Evolutionary conservation across 2,888 invertebrate genomes (phyloP).

Genomic region (Troglohyphantes excavatus): DNA sequence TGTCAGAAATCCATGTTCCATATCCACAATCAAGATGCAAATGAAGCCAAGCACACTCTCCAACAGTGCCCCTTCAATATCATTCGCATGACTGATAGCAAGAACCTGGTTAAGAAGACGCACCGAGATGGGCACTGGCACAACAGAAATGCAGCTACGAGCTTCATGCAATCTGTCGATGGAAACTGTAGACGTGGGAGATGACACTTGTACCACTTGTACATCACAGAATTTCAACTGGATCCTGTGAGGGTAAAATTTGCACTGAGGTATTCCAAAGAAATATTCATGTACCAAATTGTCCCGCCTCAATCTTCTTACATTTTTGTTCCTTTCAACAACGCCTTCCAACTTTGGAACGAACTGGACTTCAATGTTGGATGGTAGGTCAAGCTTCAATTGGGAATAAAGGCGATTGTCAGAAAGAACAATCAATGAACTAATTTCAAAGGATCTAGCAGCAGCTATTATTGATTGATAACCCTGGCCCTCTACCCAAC

Average conservation of each 20-base stretch:
- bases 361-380: conserved; percentile 94
- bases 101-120: conserved; percentile 36
- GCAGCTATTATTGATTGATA: conserved; percentile 93
- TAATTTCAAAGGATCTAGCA: conserved; percentile 93
- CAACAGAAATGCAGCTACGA: conserved; percentile 91
- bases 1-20: conserved; percentile 93
- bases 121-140: conserved; percentile 88
- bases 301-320: conserved; percentile 90
- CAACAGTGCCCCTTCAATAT: conserved; percentile 90
- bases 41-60: conserved; percentile 95
- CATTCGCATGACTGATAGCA: conserved; percentile 85
- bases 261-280: conserved; percentile 91
- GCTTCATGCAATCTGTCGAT: neutral
- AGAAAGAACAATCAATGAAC: conserved; percentile 91
- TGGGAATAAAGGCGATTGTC: conserved; percentile 97
- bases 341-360: conserved; percentile 85
- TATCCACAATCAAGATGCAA: conserved; percentile 93
- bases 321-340: conserved; percentile 90
- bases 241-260: conserved; percentile 94
- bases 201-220: conserved; percentile 88
- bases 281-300: conserved; percentile 95
- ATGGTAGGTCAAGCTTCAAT: conserved; percentile 94
- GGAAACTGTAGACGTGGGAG: neutral
- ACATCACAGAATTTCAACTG: conserved; percentile 95
- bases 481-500: conserved; percentile 94